Conservation (phyloP, 2,113 vertebrate genomes). For the Epinephelus lanceolatus region DNA sequence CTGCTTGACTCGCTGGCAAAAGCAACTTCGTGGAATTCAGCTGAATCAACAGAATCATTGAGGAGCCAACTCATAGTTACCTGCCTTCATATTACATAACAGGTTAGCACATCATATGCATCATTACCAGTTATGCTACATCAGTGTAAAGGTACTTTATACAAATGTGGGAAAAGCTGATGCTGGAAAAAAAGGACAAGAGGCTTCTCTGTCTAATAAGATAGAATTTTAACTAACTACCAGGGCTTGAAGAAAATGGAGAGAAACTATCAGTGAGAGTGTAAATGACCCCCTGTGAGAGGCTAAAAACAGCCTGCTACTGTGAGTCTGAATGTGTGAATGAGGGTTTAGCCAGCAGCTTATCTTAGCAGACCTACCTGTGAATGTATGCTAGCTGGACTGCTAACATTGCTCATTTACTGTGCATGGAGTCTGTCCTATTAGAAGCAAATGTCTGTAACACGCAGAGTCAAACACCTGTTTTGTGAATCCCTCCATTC, state of each 20-base stretch:
- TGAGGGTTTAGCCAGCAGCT: not conserved
- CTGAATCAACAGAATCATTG: slow-evolving; percentile 5
- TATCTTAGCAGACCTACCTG: slow-evolving; percentile 1
- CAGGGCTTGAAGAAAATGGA: not conserved
- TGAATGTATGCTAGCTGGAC: not conserved
- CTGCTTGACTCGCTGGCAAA: slow-evolving; percentile 19
- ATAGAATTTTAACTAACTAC: not conserved
- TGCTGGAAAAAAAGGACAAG: not conserved
- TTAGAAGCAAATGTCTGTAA: slow-evolving; percentile 11
- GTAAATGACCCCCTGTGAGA: not conserved
- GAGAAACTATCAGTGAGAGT: not conserved
- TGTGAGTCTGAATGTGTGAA: not conserved
- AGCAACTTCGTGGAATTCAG: slow-evolving; percentile 16
- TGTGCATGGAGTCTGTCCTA: not conserved
- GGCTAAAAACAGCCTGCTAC: not conserved
- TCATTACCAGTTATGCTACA: not conserved
- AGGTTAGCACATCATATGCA: not conserved
- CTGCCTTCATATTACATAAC: not conserved
- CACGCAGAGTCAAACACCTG: slow-evolving; percentile 14
- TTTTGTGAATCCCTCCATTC: slow-evolving; percentile 17
- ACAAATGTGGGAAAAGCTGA: not conserved
- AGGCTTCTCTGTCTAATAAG: not conserved
- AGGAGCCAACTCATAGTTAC: not conserved
- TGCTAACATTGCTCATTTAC: not conserved
- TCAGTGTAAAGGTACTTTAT: not conserved